Conservation (phyloP, 1,140 invertebrate genomes). For the Eubasilissa regina region DNA sequence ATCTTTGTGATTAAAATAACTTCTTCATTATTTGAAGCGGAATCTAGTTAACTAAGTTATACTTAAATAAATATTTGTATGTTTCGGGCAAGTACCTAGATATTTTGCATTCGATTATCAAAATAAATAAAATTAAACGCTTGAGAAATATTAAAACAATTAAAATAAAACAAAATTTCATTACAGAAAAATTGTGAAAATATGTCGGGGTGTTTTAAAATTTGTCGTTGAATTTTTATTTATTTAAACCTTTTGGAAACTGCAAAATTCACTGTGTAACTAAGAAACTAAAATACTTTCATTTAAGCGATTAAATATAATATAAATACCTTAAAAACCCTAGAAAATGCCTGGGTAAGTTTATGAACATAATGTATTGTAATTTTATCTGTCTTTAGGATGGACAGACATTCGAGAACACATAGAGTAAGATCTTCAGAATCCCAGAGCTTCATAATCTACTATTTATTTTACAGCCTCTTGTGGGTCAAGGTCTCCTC, state of each 20-base stretch:
- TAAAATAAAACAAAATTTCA: constrained; percentile 4
- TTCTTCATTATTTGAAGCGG: too few relatives aligned
- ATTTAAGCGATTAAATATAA: background rate
- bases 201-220: constrained; percentile 18
- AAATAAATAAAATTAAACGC: too few relatives aligned
- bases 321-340: too few relatives aligned
- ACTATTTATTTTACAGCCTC: too few relatives aligned
- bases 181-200: constrained; percentile 10
- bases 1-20: too few relatives aligned
- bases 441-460: too few relatives aligned
- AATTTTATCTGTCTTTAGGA: background rate
- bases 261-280: constrained; percentile 15
- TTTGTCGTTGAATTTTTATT: background rate
- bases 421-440: background rate
- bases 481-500: too few relatives aligned
- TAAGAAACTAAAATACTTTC: background rate
- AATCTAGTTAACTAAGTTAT: too few relatives aligned
- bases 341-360: constrained; percentile 32
- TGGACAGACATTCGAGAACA: background rate
- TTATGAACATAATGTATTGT: background rate
- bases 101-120: too few relatives aligned
- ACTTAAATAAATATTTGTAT: too few relatives aligned
- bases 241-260: background rate
- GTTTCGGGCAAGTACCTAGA: too few relatives aligned
- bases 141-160: too few relatives aligned